Evolutionary conservation across 2,113 vertebrate genomes (phyloP).

Genomic region (Zosterops japonicus): DNA sequence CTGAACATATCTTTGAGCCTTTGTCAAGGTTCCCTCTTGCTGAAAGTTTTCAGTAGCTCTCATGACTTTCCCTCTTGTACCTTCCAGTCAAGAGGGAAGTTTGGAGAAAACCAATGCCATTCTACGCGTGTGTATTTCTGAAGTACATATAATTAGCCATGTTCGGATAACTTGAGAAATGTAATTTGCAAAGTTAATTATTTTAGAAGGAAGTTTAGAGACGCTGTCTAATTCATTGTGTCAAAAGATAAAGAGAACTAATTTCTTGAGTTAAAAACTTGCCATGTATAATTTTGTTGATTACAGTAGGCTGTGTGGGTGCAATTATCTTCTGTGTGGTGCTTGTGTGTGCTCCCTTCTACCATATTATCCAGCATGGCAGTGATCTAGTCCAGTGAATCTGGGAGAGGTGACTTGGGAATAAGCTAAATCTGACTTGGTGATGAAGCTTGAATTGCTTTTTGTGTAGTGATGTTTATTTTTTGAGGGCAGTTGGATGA

Average conservation of each 20-base stretch:
- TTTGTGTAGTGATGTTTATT: slow-evolving; percentile 6
- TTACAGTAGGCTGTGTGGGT: background rate
- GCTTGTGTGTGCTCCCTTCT: background rate
- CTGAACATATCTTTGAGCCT: background rate
- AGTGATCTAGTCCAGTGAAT: background rate
- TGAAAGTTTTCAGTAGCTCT: background rate
- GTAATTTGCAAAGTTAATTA: background rate
- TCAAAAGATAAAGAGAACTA: background rate
- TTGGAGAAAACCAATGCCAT: background rate
- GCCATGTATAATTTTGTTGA: background rate
- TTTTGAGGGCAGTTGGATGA: slow-evolving; percentile 9
- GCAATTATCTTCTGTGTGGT: background rate
- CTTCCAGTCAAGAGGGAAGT: background rate
- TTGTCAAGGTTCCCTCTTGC: background rate
- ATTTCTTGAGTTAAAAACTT: background rate
- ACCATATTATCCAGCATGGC: background rate
- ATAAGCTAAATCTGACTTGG: background rate
- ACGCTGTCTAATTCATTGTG: background rate
- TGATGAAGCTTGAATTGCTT: background rate
- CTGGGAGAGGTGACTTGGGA: background rate
- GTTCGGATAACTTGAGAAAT: background rate
- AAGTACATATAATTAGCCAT: background rate
- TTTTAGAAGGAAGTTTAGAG: background rate
- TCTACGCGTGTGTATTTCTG: background rate
- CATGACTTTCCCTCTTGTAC: background rate